Base-by-base conservation (phyloP, 2,113 vertebrate genomes). In the Microtus oregoni region DNA sequence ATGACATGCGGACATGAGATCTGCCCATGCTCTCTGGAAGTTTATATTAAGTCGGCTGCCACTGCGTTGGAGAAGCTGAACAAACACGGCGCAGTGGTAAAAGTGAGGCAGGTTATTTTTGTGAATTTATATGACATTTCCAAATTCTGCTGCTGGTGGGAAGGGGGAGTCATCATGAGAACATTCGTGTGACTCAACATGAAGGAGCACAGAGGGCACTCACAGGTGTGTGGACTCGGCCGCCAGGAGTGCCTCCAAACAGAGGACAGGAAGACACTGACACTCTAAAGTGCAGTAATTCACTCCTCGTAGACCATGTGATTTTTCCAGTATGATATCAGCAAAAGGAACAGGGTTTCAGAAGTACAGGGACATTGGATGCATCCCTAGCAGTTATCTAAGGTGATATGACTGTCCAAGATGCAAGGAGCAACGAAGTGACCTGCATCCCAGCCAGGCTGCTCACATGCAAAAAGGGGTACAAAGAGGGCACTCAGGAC, bases 161-260 rank as follows among this genome's bases (percentile, higher is more conserved):
- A n/a, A 30, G 35, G 22, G 44, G 47, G 55, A 30, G 24, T 44
- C 3, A 20, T 24, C 32, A 22, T 20, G 41, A 73, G 35, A 38
- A 26, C 35, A 5, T 52, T 30, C 15, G 1, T 7, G 15, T 24
- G 26, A n/a, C 22, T 22, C 5, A 6, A 67, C 8, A 7, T 1
- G 47, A 13, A 50, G 13, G 63, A 11, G 0, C 5, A 9, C 8
- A 10, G 30, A 32, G 20, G 15, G 10, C 67, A 7, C 5, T 22
- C 11, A 13, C 8, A 13, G 28, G 7, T 6, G 30, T 10, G 1
- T 28, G 30, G 68, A 26, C 5, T 1, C 1, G 12, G n/a, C 3
- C 7, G 12, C 32, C 17, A 5, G 47, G 17, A 6, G 13, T 55
- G 38, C 88, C 32, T n/a, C 28, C 24, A 32, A 68, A 11, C 26